phyloP scores from a whole-genome alignment of 2,113 vertebrate genomes.

The Sebastes schlegelii region DNA sequence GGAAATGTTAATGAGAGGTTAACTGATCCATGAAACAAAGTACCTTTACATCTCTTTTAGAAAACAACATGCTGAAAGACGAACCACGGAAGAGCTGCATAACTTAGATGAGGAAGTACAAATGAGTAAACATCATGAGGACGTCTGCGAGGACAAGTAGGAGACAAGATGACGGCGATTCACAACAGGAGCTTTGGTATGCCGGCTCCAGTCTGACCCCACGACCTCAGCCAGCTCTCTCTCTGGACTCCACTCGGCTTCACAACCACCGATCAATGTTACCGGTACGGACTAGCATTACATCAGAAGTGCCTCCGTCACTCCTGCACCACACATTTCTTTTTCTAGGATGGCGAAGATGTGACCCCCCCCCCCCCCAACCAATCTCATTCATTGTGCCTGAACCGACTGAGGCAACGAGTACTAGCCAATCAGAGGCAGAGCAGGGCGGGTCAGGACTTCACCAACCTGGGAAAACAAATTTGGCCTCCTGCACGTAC shows the following conservation, averaged over 20 bases:
- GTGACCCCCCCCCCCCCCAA: neutral
- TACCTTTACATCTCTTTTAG: constrained; percentile 60
- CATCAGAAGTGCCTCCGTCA: constrained; percentile 61
- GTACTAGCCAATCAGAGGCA: neutral
- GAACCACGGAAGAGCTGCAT: constrained; percentile 69
- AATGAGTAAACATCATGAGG: constrained; percentile 71
- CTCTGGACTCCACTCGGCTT: constrained; percentile 45
- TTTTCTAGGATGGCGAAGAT: neutral
- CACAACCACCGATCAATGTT: constrained; percentile 29
- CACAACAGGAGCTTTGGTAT: constrained; percentile 76
- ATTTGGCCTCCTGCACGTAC: constrained; percentile 32
- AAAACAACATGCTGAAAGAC: constrained; percentile 53
- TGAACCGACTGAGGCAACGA: neutral
- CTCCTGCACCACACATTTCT: constrained; percentile 25
- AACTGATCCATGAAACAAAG: constrained; percentile 63
- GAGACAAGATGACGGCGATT: constrained; percentile 52
- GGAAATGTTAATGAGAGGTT: constrained; percentile 54
- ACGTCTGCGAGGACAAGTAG: constrained; percentile 33
- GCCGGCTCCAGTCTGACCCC: constrained; percentile 66
- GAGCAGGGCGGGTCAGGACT: neutral
- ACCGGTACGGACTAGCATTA: constrained; percentile 49
- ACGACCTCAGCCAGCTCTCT: constrained; percentile 57
- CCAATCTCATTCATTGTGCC: neutral
- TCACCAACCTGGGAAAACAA: neutral
- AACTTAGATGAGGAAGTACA: constrained; percentile 60